phyloP scores from a whole-genome alignment of 1,140 invertebrate species.

The Coelopa frigida region DNA sequence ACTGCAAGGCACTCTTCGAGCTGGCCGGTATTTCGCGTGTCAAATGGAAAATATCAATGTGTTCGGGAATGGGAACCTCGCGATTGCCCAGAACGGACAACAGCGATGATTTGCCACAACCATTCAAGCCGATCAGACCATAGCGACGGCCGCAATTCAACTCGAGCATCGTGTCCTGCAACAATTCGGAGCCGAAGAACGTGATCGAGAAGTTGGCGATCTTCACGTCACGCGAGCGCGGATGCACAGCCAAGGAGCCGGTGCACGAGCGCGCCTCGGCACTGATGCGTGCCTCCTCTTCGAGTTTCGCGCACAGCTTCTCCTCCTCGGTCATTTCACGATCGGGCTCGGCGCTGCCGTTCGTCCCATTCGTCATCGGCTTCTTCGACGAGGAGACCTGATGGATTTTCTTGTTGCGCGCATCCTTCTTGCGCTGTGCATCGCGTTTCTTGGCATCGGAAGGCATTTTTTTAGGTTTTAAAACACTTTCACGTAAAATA shows the following conservation, averaged over 20 bases:
- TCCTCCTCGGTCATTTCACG: conserved; percentile 57
- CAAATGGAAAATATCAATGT: conserved; percentile 97
- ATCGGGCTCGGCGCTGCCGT: conserved; percentile 44
- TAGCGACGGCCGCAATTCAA: conserved; percentile 95
- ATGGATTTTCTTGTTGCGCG: conserved; percentile 64
- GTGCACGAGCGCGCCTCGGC: conserved; percentile 91
- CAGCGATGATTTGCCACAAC: conserved; percentile 93
- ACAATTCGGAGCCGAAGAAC: conserved; percentile 93
- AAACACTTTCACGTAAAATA: too few species aligned
- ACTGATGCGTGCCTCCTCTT: conserved; percentile 83
- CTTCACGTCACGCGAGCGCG: conserved; percentile 91
- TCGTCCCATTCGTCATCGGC: conserved; percentile 41
- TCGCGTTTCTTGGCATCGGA: conserved; percentile 80
- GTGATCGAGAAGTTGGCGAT: conserved; percentile 96
- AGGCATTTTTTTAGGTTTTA: too few species aligned
- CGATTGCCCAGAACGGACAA: conserved; percentile 84
- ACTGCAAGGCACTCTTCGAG: conserved; percentile 85
- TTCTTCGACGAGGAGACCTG: conserved; percentile 39
- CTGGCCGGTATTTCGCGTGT: conserved; percentile 94
- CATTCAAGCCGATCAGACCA: conserved; percentile 93
- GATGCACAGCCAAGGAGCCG: conserved; percentile 89
- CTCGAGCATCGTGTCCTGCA: conserved; percentile 93
- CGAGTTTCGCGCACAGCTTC: conserved; percentile 77
- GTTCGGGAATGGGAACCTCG: conserved; percentile 92
- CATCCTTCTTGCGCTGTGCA: conserved; percentile 95